Evolutionary conservation across 2,797 vertebrate species (phyloP).

Genomic region (Chrysocyon brachyurus): DNA sequence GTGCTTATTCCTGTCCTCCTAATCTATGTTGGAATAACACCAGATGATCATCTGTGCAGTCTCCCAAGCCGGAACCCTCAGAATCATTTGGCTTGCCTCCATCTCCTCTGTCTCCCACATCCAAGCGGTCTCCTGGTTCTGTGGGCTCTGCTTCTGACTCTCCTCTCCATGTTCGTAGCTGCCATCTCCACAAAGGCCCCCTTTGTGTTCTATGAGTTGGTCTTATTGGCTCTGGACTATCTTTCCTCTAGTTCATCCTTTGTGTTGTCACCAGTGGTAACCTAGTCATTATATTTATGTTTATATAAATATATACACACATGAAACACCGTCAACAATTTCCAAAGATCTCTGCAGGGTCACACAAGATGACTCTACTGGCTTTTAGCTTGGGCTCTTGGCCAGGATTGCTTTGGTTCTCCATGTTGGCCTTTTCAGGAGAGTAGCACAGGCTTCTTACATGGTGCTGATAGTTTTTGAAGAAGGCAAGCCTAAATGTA

Average conservation of each 20-base stretch:
- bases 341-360: neutral
- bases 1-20: too few relatives aligned
- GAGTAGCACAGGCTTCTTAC: neutral
- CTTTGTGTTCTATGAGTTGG: fast-evolving
- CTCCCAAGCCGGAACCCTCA: neutral
- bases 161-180: neutral
- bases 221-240: neutral
- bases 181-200: neutral
- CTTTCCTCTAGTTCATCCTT: neutral
- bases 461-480: neutral
- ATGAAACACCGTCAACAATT: neutral
- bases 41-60: neutral
- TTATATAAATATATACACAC: neutral
- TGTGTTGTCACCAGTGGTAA: neutral
- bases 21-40: fast-evolving
- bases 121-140: neutral
- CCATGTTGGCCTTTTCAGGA: neutral
- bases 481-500: neutral
- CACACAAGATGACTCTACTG: neutral
- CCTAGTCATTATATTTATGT: neutral
- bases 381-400: neutral
- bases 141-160: neutral
- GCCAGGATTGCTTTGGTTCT: neutral
- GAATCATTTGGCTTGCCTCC: neutral
- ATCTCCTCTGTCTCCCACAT: too few relatives aligned